Conservation (phyloP, 1,140 invertebrate genomes). For the Phenacoccus solenopsis region DNA sequence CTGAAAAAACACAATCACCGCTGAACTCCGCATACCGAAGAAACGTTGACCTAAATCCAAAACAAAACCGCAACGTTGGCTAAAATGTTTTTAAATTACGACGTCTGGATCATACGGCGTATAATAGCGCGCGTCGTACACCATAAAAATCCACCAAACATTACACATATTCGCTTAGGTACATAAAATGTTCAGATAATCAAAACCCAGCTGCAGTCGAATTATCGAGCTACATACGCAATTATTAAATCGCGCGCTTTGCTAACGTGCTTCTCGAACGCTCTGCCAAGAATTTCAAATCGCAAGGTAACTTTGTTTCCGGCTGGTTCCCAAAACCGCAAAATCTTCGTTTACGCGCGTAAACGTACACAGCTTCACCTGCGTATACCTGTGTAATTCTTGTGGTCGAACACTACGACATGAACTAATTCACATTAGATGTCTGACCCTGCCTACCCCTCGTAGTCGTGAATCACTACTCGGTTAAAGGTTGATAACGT, state of each 20-base stretch:
- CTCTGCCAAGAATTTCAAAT: not conserved
- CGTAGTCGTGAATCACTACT: slow-evolving; percentile 2
- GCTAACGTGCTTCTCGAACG: not conserved
- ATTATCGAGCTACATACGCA: not conserved
- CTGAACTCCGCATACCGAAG: not conserved
- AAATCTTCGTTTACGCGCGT: too few relatives aligned
- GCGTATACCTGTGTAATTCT: too few relatives aligned
- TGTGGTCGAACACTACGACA: not conserved
- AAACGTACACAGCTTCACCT: too few relatives aligned
- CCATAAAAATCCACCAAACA: not conserved
- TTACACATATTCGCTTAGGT: not conserved
- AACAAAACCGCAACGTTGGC: not conserved
- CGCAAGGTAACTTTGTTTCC: not conserved
- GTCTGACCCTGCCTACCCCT: too few relatives aligned
- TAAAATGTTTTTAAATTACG: not conserved
- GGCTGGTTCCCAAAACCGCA: not conserved
- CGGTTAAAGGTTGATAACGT: not conserved
- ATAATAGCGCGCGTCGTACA: not conserved
- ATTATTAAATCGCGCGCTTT: not conserved
- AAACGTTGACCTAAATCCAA: not conserved
- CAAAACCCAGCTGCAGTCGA: not conserved
- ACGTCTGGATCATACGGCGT: too few relatives aligned
- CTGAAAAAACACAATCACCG: not conserved
- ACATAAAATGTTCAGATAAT: not conserved
- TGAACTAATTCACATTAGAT: slow-evolving; percentile 2